Conservation (phyloP, 2,113 vertebrate species). For the Himantopus leucocephalus region DNA sequence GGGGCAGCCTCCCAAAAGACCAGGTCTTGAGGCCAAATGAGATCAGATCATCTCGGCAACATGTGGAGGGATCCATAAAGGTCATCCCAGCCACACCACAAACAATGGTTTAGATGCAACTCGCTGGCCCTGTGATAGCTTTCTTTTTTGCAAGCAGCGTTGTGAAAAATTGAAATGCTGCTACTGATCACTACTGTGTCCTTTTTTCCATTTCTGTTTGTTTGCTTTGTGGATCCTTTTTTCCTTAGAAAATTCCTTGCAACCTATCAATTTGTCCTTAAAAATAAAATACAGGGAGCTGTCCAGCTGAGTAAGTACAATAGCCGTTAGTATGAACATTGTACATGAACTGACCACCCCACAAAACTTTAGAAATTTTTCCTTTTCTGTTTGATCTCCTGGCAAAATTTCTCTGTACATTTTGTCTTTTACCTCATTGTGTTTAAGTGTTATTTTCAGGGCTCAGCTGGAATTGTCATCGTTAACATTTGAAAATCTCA, state of each 20-base stretch:
- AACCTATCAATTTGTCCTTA: neutral
- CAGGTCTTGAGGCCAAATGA: neutral
- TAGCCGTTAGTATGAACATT: neutral
- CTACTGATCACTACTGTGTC: neutral
- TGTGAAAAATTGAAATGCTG: neutral
- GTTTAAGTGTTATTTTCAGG: neutral
- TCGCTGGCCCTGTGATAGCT: accelerated
- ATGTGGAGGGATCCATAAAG: neutral
- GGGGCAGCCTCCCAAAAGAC: neutral
- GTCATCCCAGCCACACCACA: neutral
- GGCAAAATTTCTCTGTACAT: neutral
- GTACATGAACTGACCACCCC: neutral
- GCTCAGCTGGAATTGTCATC: neutral
- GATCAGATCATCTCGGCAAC: neutral
- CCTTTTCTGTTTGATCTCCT: neutral
- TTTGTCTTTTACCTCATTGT: neutral
- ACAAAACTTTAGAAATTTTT: neutral
- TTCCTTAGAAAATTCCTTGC: neutral
- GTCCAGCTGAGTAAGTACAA: neutral
- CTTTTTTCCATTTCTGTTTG: neutral
- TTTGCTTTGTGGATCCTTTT: neutral
- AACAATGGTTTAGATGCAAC: neutral
- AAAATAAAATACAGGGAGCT: neutral
- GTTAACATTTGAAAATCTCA: neutral
- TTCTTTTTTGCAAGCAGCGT: accelerated